Conservation (phyloP, 1,140 invertebrate genomes). For the Hypsibius dujardini region DNA sequence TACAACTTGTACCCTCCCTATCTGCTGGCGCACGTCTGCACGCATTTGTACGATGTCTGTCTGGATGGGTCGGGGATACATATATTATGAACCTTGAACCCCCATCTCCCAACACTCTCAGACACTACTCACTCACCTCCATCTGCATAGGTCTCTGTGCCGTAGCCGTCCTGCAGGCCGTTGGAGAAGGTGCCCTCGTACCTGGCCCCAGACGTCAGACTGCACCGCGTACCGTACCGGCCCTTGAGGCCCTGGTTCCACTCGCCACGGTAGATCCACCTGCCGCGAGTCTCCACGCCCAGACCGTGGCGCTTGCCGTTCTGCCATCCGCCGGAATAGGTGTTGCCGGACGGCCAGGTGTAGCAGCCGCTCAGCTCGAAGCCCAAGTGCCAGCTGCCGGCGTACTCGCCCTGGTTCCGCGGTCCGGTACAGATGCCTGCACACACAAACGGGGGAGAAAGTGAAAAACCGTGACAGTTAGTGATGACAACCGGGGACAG, state of each 20-base stretch:
- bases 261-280: conserved; percentile 94
- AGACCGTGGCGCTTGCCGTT: conserved; percentile 95
- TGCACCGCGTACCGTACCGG: conserved; percentile 70
- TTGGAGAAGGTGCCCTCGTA: conserved; percentile 99
- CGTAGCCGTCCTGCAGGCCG: conserved; percentile 95
- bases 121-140: conserved; percentile 67
- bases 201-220: conserved; percentile 66
- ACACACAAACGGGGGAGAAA: not conserved
- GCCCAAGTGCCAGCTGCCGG: conserved; percentile 94
- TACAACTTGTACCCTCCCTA: too few species aligned
- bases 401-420: conserved; percentile 92
- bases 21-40: too few species aligned
- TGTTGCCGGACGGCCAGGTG: conserved; percentile 87
- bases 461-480: not conserved
- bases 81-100: too few species aligned
- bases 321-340: conserved; percentile 96
- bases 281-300: conserved; percentile 82
- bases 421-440: conserved; percentile 68
- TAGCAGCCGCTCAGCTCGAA: conserved; percentile 98
- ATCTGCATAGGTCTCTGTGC: conserved; percentile 96
- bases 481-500: too few species aligned
- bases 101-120: too few species aligned
- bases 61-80: too few species aligned
- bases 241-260: conserved; percentile 99
- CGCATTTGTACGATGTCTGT: too few species aligned